Evolutionary conservation across 2,888 invertebrate genomes (phyloP).

Genomic region (Cryptocephalus moraei): DNA sequence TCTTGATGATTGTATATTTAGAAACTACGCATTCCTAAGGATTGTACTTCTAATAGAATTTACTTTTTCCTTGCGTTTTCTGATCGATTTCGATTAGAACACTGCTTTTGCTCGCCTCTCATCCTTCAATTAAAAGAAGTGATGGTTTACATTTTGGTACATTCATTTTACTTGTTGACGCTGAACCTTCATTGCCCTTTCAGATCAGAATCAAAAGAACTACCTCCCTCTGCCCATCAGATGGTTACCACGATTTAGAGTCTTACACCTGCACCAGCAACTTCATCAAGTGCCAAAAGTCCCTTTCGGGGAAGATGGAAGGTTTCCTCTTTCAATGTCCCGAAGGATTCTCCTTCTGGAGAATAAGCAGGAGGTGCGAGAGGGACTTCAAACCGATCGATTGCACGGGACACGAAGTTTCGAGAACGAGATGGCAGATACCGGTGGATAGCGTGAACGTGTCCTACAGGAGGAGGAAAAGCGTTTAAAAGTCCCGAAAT

Average conservation of each 20-base stretch:
- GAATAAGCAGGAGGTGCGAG: conserved; percentile 68
- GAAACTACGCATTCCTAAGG: no score
- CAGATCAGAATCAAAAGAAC: conserved; percentile 50
- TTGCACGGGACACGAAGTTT: conserved; percentile 42
- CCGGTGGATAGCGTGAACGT: conserved; percentile 47
- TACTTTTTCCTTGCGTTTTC: no score
- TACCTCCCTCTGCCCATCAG: conserved; percentile 50
- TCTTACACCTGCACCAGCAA: conserved; percentile 56
- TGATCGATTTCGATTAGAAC: no score
- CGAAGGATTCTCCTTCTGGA: conserved; percentile 64
- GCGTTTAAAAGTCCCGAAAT: conserved; percentile 7
- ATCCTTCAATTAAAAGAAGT: no score
- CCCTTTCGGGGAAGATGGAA: conserved; percentile 42
- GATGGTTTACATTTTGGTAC: no score
- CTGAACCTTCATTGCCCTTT: conserved; percentile 2
- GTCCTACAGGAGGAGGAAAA: conserved; percentile 33
- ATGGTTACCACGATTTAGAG: conserved; percentile 61
- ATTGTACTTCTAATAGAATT: no score
- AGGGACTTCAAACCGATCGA: conserved; percentile 48
- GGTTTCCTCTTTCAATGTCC: conserved; percentile 72
- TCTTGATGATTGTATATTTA: no score
- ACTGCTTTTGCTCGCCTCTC: no score
- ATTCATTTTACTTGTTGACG: no score
- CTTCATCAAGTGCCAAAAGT: conserved; percentile 60
- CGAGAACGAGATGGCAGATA: conserved; percentile 43